phyloP scores from a whole-genome alignment of 2,888 invertebrate genomes.

The Sepiola atlantica region DNA sequence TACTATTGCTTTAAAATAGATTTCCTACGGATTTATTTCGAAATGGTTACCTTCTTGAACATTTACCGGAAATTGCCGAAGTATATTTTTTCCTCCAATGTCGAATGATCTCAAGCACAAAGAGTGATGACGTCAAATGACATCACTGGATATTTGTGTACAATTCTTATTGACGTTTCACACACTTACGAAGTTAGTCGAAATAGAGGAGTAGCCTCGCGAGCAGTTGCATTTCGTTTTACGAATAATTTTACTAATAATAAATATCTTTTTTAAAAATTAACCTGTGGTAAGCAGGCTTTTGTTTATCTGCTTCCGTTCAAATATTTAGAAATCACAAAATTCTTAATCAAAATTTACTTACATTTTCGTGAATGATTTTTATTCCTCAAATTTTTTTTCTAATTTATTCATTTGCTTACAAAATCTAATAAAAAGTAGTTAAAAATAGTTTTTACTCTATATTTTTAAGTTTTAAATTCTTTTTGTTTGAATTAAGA shows the following conservation, averaged over 20 bases:
- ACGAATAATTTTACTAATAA: not conserved
- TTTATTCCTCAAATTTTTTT: no score
- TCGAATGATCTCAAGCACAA: conserved; percentile 44
- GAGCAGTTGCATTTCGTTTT: not conserved
- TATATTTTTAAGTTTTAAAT: no score
- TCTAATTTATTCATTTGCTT: no score
- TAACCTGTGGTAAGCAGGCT: not conserved
- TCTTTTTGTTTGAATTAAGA: no score
- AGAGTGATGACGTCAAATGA: conserved; percentile 37
- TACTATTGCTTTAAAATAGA: not conserved
- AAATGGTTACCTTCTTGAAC: not conserved
- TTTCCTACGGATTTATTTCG: not conserved
- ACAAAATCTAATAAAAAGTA: no score
- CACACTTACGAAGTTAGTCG: not conserved
- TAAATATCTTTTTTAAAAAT: not conserved
- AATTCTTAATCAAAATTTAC: no score
- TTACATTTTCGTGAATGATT: no score
- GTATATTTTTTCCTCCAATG: not conserved
- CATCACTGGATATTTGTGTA: conserved; percentile 39
- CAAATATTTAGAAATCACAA: no score
- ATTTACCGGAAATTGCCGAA: conserved; percentile 43
- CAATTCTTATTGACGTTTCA: not conserved
- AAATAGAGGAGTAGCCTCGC: not conserved
- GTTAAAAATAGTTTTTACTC: no score
- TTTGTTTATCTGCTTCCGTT: no score